phyloP scores from a whole-genome alignment of 2,888 invertebrate species.

The Philaethria dido region DNA sequence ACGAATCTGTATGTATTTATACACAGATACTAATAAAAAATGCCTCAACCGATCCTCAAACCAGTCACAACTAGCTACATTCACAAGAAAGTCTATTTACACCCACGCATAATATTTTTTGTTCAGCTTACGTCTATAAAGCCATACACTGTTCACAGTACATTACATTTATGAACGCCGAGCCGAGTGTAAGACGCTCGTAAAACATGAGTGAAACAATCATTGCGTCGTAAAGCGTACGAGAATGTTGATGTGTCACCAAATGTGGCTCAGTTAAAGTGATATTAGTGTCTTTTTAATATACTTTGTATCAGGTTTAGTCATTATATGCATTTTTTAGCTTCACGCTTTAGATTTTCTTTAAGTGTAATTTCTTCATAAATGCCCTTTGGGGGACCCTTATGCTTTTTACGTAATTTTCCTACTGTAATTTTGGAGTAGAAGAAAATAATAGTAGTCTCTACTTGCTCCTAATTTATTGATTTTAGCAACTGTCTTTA shows the following conservation, averaged over 20 bases:
- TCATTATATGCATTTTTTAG: neutral
- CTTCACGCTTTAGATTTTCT: too few relatives aligned
- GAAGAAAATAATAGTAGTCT: too few relatives aligned
- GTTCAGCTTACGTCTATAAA: neutral
- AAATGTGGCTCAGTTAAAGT: neutral
- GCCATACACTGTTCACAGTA: neutral
- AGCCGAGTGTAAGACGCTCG: constrained; percentile 13
- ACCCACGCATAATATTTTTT: neutral
- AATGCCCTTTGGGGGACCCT: too few relatives aligned
- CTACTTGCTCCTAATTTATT: too few relatives aligned
- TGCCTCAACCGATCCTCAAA: neutral
- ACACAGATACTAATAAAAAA: too few relatives aligned
- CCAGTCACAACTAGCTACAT: neutral
- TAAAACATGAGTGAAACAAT: constrained; percentile 23
- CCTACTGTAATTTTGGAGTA: too few relatives aligned
- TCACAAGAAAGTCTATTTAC: neutral
- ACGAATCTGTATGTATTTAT: too few relatives aligned
- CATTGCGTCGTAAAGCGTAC: constrained; percentile 21
- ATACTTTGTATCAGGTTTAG: neutral
- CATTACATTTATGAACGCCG: constrained; percentile 17
- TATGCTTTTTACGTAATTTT: too few relatives aligned
- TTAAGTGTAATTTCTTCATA: too few relatives aligned
- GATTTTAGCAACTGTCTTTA: too few relatives aligned
- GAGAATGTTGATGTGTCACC: constrained; percentile 19
- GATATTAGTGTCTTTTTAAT: neutral